Conservation (phyloP, 2,888 invertebrate species). For the Aquatica leii region DNA sequence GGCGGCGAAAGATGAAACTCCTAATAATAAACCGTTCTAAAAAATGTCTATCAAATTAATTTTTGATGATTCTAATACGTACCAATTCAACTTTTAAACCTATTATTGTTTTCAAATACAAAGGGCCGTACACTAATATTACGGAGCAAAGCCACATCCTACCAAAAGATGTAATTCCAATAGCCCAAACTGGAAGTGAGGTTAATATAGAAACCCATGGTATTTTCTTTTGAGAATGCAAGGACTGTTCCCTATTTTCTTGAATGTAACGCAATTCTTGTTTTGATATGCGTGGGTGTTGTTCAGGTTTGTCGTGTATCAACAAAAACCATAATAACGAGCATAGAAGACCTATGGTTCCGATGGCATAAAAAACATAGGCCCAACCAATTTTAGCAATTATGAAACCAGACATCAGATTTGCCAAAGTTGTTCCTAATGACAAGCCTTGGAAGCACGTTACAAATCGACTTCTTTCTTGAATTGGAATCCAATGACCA, state of each 20-base stretch:
- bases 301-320: neutral
- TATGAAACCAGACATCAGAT: neutral
- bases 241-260: neutral
- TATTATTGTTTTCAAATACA: conserved; percentile 2
- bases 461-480: neutral
- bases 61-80: neutral
- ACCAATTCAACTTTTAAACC: neutral
- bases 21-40: neutral
- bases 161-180: neutral
- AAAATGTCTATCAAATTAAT: neutral
- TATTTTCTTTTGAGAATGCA: neutral
- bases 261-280: neutral
- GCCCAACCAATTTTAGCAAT: neutral
- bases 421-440: neutral
- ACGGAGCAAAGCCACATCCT: neutral
- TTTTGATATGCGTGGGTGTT: neutral
- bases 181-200: neutral
- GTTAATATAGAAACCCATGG: neutral
- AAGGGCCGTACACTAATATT: neutral
- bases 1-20: neutral
- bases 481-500: neutral
- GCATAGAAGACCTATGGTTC: neutral
- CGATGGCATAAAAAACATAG: neutral
- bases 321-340: too few relatives aligned
- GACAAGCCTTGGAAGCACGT: neutral